Percentiles rank a stretch among this genome's conserved stretches.
phyloP scores from a whole-genome alignment of 2,797 vertebrate species.

The Eptatretus atami region DNA sequence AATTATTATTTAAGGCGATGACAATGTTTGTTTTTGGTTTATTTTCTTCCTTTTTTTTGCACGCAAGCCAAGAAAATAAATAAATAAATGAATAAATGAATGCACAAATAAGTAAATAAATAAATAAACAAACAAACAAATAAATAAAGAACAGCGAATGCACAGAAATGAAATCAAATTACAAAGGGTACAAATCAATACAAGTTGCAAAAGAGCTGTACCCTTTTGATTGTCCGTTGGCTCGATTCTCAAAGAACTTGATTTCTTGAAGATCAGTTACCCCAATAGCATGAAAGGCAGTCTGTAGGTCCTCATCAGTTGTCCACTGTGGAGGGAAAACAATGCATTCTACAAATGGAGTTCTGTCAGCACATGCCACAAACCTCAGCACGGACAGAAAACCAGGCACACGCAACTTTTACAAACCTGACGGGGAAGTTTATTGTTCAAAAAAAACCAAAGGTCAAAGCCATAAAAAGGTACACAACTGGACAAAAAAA shows the following conservation, averaged over 20 bases:
- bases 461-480: neutral
- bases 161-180: too few species aligned
- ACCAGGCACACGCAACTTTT: neutral
- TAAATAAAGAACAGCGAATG: too few species aligned
- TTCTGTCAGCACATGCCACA: too few species aligned
- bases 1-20: too few species aligned
- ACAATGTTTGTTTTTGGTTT: too few species aligned
- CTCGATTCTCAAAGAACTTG: conserved; percentile 96
- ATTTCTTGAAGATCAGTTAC: conserved; percentile 89
- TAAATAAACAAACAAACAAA: too few species aligned
- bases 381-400: neutral
- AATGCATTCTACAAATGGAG: too few species aligned
- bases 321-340: conserved; percentile 37
- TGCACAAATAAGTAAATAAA: too few species aligned
- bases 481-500: neutral
- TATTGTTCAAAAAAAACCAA: neutral
- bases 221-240: conserved; percentile 96
- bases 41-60: too few species aligned
- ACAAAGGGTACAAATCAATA: too few species aligned
- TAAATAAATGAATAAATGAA: too few species aligned
- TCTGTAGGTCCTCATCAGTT: conserved; percentile 87
- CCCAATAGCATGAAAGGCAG: conserved; percentile 70
- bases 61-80: too few species aligned
- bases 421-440: neutral
- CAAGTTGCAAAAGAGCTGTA: conserved; percentile 15